Percentiles rank a stretch among this genome's conserved stretches.
phyloP scores from a whole-genome alignment of 2,113 vertebrate species.

The Dissostichus mawsoni region DNA sequence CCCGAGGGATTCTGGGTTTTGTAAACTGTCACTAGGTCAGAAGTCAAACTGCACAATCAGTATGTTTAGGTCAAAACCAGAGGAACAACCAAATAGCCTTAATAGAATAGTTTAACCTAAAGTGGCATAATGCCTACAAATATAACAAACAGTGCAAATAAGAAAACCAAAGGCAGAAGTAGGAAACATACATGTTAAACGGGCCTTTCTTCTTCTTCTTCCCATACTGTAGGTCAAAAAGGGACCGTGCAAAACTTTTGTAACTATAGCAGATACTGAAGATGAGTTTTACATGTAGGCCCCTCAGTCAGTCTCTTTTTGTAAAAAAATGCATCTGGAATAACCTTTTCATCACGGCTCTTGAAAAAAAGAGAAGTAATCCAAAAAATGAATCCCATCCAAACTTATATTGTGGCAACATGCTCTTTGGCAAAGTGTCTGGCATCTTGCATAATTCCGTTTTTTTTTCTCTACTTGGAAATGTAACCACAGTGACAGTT shows the following conservation, averaged over 20 bases:
- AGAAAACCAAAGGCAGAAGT: background rate
- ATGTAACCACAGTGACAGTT: too few species aligned
- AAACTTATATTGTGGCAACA: background rate
- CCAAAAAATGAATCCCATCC: background rate
- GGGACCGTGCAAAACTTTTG: background rate
- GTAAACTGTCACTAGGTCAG: constrained; percentile 55
- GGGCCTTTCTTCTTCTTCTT: constrained; percentile 1
- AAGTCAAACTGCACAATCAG: constrained; percentile 38
- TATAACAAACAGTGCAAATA: background rate
- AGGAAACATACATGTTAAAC: constrained; percentile 8
- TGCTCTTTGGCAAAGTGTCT: too few species aligned
- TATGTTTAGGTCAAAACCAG: background rate
- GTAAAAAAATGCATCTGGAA: background rate
- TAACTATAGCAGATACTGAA: background rate
- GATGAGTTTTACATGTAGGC: background rate
- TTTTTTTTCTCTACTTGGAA: too few species aligned
- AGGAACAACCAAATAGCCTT: background rate
- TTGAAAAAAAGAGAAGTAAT: too few species aligned
- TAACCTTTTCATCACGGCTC: too few species aligned
- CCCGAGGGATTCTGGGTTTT: constrained; percentile 57
- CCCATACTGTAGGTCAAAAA: constrained; percentile 10
- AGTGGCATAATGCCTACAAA: background rate
- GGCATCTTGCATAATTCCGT: too few species aligned
- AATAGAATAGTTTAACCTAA: background rate
- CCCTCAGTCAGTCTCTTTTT: background rate